These are phyloP conservation scores for Pyrochroa serraticornis DNA, from an alignment of 2,888 invertebrate species.

Conservation along the genomic window DNA sequence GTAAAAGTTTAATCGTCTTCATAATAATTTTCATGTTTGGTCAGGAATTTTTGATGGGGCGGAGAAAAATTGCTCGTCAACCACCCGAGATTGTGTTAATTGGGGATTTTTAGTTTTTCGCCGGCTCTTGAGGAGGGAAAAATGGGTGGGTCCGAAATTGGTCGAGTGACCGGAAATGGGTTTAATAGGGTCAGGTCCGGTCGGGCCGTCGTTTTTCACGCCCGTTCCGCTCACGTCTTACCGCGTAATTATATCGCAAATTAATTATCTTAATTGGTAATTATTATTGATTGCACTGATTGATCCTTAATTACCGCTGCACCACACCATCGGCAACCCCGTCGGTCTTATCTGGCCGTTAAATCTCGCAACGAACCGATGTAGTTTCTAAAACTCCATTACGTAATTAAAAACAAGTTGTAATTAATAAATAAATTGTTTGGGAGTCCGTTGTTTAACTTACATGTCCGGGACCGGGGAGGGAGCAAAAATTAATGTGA, in stretches of 20 bases:
- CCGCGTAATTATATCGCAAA: conserved; percentile 34
- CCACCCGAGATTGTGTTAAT: too few species aligned
- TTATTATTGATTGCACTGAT: conserved; percentile 41
- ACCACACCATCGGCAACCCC: conserved; percentile 13
- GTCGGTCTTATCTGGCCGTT: conserved; percentile 11
- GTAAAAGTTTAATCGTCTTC: background rate
- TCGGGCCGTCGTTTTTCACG: conserved; percentile 25
- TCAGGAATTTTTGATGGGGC: too few species aligned
- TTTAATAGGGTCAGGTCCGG: conserved; percentile 26
- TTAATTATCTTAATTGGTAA: conserved; percentile 47
- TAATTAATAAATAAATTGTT: conserved; percentile 21
- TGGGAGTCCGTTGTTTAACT: conserved; percentile 1
- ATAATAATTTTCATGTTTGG: conserved; percentile 1
- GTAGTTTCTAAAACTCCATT: conserved; percentile 6
- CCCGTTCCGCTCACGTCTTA: conserved; percentile 32
- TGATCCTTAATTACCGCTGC: conserved; percentile 40
- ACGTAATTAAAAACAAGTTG: conserved; percentile 9
- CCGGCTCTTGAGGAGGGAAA: too few species aligned
- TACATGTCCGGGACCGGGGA: conserved; percentile 1
- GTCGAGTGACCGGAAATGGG: conserved; percentile 27
- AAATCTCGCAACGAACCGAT: background rate
- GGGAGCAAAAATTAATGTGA: conserved; percentile 19
- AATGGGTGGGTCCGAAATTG: conserved; percentile 7
- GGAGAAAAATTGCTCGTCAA: too few species aligned
- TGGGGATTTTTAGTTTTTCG: too few species aligned